Evolutionary conservation across 2,888 invertebrate genomes (phyloP).

Genomic region (Drosophila ustulata): DNA sequence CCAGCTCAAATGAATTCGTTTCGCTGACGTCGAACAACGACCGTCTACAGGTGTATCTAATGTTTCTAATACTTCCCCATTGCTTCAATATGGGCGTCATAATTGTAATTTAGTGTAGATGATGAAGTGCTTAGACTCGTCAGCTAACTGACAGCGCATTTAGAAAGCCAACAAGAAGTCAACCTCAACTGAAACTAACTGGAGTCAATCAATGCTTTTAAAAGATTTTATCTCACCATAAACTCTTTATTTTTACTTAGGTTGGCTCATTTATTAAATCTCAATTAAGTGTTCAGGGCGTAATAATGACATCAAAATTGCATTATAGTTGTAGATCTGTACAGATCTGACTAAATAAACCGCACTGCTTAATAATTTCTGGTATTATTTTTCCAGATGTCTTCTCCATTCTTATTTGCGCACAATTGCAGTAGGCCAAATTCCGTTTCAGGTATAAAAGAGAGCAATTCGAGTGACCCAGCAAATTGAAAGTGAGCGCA

Average conservation of each 20-base stretch:
- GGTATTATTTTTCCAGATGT: not conserved
- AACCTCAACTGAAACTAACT: not conserved
- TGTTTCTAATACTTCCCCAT: conserved; percentile 31
- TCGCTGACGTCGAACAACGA: conserved; percentile 15
- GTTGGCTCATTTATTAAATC: not conserved
- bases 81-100: conserved; percentile 66
- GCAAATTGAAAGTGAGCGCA: conserved; percentile 2
- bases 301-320: not conserved
- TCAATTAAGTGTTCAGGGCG: not conserved
- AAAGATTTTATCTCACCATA: conserved; percentile 1
- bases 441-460: not conserved
- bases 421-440: not conserved
- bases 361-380: not conserved
- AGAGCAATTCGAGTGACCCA: not conserved
- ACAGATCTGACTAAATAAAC: not conserved
- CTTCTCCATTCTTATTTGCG: not conserved
- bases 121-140: conserved; percentile 49
- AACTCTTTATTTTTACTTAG: not conserved
- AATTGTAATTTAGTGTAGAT: conserved; percentile 59
- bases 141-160: conserved; percentile 43
- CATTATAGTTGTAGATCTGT: not conserved
- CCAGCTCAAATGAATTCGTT: conserved; percentile 54
- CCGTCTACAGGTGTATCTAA: conserved; percentile 63
- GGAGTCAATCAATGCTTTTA: not conserved
- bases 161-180: conserved; percentile 52